Evolutionary conservation across 2,113 vertebrate genomes (phyloP).

Genomic region (Podarcis cretensis): DNA sequence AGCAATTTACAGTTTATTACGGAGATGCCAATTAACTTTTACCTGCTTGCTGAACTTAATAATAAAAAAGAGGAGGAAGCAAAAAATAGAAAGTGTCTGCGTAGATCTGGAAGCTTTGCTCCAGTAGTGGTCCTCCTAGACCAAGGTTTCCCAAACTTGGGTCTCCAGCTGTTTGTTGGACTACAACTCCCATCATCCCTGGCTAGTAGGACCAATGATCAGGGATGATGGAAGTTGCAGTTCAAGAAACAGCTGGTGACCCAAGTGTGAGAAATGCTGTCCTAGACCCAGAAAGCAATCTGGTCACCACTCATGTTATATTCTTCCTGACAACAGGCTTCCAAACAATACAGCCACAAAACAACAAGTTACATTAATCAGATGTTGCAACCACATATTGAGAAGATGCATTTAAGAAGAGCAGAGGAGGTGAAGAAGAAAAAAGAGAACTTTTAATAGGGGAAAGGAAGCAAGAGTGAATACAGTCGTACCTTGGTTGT

Average conservation of each 20-base stretch:
- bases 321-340: background rate
- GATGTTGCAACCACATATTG: background rate
- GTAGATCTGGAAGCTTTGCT: background rate
- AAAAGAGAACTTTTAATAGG: background rate
- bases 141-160: background rate
- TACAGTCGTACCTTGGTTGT: too few relatives aligned
- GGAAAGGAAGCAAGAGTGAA: background rate
- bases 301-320: background rate
- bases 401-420: background rate
- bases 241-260: background rate
- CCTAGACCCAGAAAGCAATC: background rate
- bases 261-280: background rate
- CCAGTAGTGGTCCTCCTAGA: background rate
- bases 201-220: too few relatives aligned
- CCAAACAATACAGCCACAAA: background rate
- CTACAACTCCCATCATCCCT: background rate
- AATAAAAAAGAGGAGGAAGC: background rate
- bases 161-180: background rate
- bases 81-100: background rate
- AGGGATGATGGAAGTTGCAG: too few relatives aligned
- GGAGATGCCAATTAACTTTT: constrained; percentile 11
- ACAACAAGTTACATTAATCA: background rate
- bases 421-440: background rate
- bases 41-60: background rate
- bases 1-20: constrained; percentile 5